Evolutionary conservation across 2,113 vertebrate species (phyloP).

Genomic region (Pterocles gutturalis): DNA sequence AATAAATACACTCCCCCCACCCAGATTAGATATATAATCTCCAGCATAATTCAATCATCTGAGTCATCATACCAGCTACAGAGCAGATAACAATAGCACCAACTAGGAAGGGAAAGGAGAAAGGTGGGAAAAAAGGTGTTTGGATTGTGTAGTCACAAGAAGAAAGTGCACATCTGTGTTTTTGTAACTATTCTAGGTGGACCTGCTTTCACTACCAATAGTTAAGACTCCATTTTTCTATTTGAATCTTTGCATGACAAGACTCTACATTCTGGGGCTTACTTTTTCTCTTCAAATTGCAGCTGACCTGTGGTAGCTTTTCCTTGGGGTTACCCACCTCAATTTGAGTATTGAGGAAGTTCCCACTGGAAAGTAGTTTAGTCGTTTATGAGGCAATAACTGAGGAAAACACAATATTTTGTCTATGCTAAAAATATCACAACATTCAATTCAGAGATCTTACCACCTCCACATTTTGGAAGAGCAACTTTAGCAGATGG

Average conservation of each 20-base stretch:
- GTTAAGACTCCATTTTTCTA: background rate
- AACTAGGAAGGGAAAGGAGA: background rate
- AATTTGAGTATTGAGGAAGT: background rate
- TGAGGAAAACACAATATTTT: background rate
- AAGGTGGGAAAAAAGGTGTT: background rate
- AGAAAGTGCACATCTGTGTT: background rate
- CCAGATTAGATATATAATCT: background rate
- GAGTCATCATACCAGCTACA: background rate
- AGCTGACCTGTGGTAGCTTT: background rate
- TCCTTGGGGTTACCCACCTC: background rate
- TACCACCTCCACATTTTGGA: background rate
- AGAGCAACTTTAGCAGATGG: constrained; percentile 4
- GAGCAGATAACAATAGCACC: background rate
- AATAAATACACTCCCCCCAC: background rate
- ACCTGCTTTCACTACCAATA: background rate
- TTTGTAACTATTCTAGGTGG: background rate
- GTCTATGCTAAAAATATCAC: background rate
- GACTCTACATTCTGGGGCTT: rapidly evolving
- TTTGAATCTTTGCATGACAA: background rate
- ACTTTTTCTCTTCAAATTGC: background rate
- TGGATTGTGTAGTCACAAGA: background rate
- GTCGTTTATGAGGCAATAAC: background rate
- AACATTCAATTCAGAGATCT: background rate
- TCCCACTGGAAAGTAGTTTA: background rate
- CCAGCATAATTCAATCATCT: background rate